Evolutionary conservation across 2,888 invertebrate species (phyloP), one percentile per base, ranked within the genome.

Genomic region (Nasonia oneida): DNA sequence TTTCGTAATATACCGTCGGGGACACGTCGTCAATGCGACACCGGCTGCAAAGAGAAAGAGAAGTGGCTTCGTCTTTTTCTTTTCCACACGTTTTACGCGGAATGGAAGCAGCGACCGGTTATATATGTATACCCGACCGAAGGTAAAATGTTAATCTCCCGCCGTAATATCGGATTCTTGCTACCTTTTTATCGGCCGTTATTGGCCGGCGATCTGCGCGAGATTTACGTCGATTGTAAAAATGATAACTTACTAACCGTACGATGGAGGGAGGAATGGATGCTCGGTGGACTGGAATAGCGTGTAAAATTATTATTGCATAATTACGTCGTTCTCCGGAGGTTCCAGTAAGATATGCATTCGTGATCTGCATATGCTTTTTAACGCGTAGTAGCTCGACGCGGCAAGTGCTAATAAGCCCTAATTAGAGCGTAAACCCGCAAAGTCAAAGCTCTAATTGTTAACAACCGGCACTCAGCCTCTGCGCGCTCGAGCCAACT

Each of bases 111-210:
- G 23, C 23, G 23, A 23, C 23, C 23, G 23, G 23, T 23, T 23
- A 23, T 23, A 23, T 23, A 23, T 23, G 23, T 23, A 23, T 23
- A 23, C 23, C 23, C 23, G 23, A 23, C 23, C 23, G 23, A 23
- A 23, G 23, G 23, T 0, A 23, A n/a, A 81, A 81, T 73, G 73
- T 81, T 81, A 81, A 81, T 81, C 81, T 50, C 81, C 37, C 18
- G 15, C n/a, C 42, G 39, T 81, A 81, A 57, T 57, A 39, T 57
- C 29, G 42, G n/a, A 70, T n/a, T 70, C 47, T 10, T 50, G 10
- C 67, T 67, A 1, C 67, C 15, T 57, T 79, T 73, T 81, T 80
- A 71, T 64, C 33, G 70, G 50, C 12, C 67, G 53, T 80, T 80
- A 80, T 71, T 80, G 37, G 18, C 4, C 50, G 3, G 70, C n/a